Evolutionary conservation across 2,797 vertebrate species (phyloP).

Genomic region (Iguana delicatissima): DNA sequence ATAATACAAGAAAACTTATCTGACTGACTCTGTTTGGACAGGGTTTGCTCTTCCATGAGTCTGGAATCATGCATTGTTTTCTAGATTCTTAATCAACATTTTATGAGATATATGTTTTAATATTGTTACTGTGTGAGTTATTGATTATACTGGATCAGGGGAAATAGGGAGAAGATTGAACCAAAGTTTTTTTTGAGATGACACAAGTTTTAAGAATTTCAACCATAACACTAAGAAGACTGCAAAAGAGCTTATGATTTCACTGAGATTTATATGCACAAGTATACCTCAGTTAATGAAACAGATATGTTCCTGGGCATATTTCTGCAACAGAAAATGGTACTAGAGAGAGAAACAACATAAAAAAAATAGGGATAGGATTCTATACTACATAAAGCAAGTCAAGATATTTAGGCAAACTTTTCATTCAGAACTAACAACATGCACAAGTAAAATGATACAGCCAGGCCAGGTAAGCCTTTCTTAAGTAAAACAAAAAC

Average conservation of each 20-base stretch:
- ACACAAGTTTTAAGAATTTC: neutral
- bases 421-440: too few relatives aligned
- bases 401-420: too few relatives aligned
- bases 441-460: too few relatives aligned
- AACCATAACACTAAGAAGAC: neutral
- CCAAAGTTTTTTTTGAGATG: neutral
- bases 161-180: neutral
- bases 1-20: too few relatives aligned
- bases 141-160: neutral
- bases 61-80: neutral
- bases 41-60: neutral
- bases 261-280: slow-evolving; percentile 7
- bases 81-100: neutral
- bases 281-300: neutral
- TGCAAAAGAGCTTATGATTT: neutral
- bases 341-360: too few relatives aligned
- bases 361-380: too few relatives aligned
- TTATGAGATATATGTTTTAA: neutral
- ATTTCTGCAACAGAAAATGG: too few relatives aligned
- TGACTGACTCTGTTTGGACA: neutral
- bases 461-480: too few relatives aligned
- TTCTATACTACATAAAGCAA: too few relatives aligned
- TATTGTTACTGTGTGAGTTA: neutral
- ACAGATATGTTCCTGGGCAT: neutral
- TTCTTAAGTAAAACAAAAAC: too few relatives aligned